Base-by-base conservation (phyloP, 2,113 vertebrate genomes). In the Nothobranchius kuhntae region DNA sequence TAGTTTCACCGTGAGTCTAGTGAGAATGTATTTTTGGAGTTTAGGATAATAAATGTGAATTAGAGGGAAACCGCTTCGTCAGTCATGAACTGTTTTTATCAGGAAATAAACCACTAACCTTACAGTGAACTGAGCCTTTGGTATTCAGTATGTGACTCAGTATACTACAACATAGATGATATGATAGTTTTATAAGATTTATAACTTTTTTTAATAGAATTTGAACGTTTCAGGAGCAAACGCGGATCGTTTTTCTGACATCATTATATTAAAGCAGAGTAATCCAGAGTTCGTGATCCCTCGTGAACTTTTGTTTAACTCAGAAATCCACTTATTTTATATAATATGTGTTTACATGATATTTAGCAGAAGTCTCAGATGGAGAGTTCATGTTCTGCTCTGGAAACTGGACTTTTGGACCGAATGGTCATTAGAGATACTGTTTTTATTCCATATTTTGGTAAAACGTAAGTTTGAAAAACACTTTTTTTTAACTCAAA, bases 81-180 rank as follows among this genome's bases (percentile, higher is more conserved):
- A 65, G 14, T 56, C 36, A 44, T 40, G 14, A 35, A 44, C 58
- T 54, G 35, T 70, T 83, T 54, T 73, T 12, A 61, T 64, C 52
- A 46, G 36, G 61, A 73, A 66, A 50, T 62, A 62, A 56, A 81
- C 54, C 60, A 62, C 63, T 54, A 71, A 66, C 21, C 17, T 44
- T n/a, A n/a, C n/a, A n/a, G n/a, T 53, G 12, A 71, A 61, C 53
- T 5, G 70, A 26, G 48, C 40, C 13, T 56, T 57, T 56, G 3
- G 60, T 61, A 65, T 66, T 62, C 30, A 13, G 26, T 36, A 9
- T n/a, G n/a, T n/a, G 4, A 10, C 17, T 5, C 26, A 58, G 1
- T 35, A 36, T 9, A 53, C 9, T 60, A 0, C 54, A 9, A 60
- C 30, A 7, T 40, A 40, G 26, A 30, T 30, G 26, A 30, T 30